Evolutionary conservation across 2,113 vertebrate genomes (phyloP).

Genomic region (Brevimyrus niger): DNA sequence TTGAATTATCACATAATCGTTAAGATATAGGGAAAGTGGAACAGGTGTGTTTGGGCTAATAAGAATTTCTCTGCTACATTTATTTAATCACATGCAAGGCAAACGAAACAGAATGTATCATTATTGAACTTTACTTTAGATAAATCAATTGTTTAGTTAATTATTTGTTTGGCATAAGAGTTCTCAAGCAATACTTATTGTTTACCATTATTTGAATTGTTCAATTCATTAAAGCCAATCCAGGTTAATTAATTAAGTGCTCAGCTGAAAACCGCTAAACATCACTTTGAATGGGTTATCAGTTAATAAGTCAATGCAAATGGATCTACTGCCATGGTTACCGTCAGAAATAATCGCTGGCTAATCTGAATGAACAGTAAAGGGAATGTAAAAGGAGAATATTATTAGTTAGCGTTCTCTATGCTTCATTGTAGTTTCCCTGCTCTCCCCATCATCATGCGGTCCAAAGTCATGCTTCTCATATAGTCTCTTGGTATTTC

Average conservation of each 20-base stretch:
- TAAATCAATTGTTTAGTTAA: constrained; percentile 6
- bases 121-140: constrained; percentile 2
- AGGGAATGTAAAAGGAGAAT: neutral
- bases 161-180: neutral
- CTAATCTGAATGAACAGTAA: neutral
- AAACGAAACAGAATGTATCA: neutral
- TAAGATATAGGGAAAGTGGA: neutral
- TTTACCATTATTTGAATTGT: neutral
- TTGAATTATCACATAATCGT: neutral
- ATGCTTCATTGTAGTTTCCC: neutral
- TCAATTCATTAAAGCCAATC: neutral
- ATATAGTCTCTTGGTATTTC: neutral
- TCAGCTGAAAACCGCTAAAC: neutral
- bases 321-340: neutral
- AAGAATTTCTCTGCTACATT: neutral
- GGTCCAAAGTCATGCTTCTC: neutral
- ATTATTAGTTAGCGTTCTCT: neutral
- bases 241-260: neutral
- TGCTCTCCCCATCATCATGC: neutral
- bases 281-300: neutral
- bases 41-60: neutral
- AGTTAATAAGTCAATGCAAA: neutral
- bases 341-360: neutral
- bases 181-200: neutral
- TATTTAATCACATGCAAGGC: neutral